phyloP scores from a whole-genome alignment of 2,797 vertebrate species.

The Tauraco hartlaubi region DNA sequence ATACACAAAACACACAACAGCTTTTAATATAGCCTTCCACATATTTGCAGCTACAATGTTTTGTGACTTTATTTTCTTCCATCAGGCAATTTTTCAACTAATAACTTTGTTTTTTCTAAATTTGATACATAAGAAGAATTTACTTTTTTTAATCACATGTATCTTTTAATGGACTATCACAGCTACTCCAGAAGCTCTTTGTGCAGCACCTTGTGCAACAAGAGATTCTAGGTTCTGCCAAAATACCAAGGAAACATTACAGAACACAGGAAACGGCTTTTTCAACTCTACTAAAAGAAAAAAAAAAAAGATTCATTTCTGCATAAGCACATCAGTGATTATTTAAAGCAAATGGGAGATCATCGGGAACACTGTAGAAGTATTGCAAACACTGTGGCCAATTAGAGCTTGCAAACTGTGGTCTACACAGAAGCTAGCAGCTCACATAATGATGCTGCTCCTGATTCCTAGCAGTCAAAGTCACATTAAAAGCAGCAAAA shows the following conservation, averaged over 20 bases:
- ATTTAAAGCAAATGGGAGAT: neutral
- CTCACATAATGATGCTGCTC: neutral
- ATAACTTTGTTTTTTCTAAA: neutral
- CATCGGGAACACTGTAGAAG: neutral
- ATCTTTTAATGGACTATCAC: neutral
- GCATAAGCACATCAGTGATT: neutral
- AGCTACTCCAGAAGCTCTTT: neutral
- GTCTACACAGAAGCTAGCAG: neutral
- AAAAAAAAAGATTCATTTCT: neutral
- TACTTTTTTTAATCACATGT: neutral
- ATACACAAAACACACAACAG: neutral
- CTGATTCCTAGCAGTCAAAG: neutral
- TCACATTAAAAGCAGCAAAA: neutral
- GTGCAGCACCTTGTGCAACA: neutral
- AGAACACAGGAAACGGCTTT: neutral
- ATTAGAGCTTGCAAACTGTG: neutral
- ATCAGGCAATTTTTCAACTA: neutral
- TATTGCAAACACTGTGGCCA: neutral
- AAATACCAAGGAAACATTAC: neutral
- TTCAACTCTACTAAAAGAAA: neutral
- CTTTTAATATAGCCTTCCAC: neutral
- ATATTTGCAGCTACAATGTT: neutral
- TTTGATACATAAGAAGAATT: neutral
- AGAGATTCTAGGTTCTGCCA: neutral
- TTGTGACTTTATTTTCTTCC: neutral